Conservation (phyloP, 2,797 vertebrate genomes). For the Sternarchorhynchus goeldii region DNA sequence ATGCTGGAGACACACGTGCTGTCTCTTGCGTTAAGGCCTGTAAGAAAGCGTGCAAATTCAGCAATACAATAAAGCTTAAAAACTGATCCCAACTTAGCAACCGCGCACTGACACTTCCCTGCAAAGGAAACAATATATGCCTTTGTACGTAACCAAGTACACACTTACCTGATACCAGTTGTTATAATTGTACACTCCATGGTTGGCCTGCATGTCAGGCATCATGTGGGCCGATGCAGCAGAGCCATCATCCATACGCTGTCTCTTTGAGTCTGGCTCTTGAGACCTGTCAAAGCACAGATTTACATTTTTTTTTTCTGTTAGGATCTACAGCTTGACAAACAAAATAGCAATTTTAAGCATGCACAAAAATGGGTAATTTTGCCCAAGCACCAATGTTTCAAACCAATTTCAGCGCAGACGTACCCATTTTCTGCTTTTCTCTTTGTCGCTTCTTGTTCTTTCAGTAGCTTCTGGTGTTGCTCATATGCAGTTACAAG, state of each 20-base stretch:
- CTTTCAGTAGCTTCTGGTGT: constrained; percentile 88
- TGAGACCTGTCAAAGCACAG: constrained; percentile 74
- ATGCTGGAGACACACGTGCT: too few relatives aligned
- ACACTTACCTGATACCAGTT: constrained; percentile 95
- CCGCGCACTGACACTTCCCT: too few relatives aligned
- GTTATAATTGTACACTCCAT: constrained; percentile 93
- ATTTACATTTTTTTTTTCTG: not conserved
- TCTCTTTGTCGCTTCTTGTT: constrained; percentile 87
- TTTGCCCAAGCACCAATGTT: not conserved
- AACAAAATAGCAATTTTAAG: too few relatives aligned
- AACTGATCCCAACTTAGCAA: too few relatives aligned
- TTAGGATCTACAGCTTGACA: too few relatives aligned
- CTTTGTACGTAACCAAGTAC: not conserved
- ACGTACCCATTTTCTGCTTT: constrained; percentile 93
- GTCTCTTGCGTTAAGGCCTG: too few relatives aligned
- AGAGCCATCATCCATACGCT: constrained; percentile 81
- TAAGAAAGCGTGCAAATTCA: too few relatives aligned
- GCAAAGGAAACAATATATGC: too few relatives aligned
- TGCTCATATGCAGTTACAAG: constrained; percentile 90
- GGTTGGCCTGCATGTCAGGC: constrained; percentile 85
- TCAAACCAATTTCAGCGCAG: not conserved
- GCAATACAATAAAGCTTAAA: too few relatives aligned
- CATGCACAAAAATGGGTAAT: too few relatives aligned
- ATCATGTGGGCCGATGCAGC: constrained; percentile 72
- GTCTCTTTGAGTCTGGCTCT: constrained; percentile 90